A percentile compares a stretch with the other conserved stretches of the same genome.
These are phyloP conservation scores for Pristis pectinata DNA, from an alignment of 2,797 vertebrate species.

Conservation along the genomic window DNA sequence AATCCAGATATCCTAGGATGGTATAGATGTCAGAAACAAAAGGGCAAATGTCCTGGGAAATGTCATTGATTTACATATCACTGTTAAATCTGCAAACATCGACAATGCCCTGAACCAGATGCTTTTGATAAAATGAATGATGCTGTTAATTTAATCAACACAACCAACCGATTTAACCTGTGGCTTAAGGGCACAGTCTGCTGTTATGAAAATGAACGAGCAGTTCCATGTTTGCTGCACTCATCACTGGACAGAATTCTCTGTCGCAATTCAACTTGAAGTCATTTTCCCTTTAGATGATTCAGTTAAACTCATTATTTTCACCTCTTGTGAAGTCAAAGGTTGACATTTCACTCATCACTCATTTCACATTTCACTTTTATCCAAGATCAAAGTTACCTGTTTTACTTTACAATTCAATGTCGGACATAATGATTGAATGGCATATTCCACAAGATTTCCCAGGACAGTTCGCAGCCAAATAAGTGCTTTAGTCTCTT, in stretches of 20 bases:
- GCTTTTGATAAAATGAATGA: not conserved
- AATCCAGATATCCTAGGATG: too few species aligned
- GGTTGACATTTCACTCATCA: not conserved
- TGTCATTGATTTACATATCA: too few species aligned
- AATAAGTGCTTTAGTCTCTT: not conserved
- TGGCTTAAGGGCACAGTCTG: not conserved
- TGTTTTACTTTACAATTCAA: not conserved
- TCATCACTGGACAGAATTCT: not conserved
- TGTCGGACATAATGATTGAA: too few species aligned
- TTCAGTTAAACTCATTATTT: not conserved
- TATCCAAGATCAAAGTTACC: not conserved
- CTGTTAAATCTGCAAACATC: not conserved
- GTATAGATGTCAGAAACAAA: too few species aligned
- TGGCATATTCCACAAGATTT: not conserved
- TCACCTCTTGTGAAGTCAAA: not conserved
- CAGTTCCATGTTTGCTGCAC: not conserved
- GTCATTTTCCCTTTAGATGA: not conserved
- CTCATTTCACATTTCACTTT: not conserved
- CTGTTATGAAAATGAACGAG: not conserved
- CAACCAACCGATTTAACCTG: not conserved
- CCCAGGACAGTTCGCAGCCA: not conserved
- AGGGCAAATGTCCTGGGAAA: too few species aligned
- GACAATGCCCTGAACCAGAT: not conserved
- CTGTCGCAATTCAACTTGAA: not conserved
- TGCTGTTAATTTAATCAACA: constrained; percentile 6